phyloP scores from a whole-genome alignment of 1,140 invertebrate genomes.

The Bombus ignitus region DNA sequence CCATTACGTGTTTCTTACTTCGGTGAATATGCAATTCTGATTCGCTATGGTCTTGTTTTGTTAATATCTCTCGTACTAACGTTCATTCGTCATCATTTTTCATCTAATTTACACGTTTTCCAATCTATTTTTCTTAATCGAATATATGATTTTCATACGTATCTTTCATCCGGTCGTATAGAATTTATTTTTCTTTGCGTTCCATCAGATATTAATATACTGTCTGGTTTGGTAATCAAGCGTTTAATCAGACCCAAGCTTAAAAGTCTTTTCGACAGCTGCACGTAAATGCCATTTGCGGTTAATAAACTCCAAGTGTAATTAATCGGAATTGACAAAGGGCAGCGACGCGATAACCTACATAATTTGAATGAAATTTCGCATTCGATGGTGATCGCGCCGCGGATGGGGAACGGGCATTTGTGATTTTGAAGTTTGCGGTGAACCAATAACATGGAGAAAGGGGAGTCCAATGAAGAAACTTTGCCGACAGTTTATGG shows the following conservation, averaged over 20 bases:
- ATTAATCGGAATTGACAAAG: not conserved
- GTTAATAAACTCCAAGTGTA: not conserved
- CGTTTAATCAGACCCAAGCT: not conserved
- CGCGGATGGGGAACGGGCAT: not conserved
- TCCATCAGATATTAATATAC: too few species aligned
- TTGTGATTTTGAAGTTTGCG: constrained; percentile 27
- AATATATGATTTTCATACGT: too few species aligned
- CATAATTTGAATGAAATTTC: not conserved
- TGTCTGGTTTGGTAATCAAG: not conserved
- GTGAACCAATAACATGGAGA: constrained; percentile 55
- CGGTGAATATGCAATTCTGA: too few species aligned
- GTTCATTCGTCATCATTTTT: too few species aligned
- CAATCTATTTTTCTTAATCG: too few species aligned
- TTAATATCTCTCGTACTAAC: too few species aligned
- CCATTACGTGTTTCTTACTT: too few species aligned
- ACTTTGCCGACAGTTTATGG: constrained; percentile 78
- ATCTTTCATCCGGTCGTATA: too few species aligned
- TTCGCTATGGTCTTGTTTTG: too few species aligned
- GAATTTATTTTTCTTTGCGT: too few species aligned
- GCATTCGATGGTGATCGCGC: not conserved
- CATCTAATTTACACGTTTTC: too few species aligned
- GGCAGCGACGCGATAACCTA: not conserved
- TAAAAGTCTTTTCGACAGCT: not conserved
- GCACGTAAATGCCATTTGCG: not conserved
- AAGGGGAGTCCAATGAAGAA: constrained; percentile 61